A percentile compares a stretch with the other conserved stretches of the same genome.
phyloP scores from a whole-genome alignment of 2,888 invertebrate genomes.

The Ceraclea dissimilis region DNA sequence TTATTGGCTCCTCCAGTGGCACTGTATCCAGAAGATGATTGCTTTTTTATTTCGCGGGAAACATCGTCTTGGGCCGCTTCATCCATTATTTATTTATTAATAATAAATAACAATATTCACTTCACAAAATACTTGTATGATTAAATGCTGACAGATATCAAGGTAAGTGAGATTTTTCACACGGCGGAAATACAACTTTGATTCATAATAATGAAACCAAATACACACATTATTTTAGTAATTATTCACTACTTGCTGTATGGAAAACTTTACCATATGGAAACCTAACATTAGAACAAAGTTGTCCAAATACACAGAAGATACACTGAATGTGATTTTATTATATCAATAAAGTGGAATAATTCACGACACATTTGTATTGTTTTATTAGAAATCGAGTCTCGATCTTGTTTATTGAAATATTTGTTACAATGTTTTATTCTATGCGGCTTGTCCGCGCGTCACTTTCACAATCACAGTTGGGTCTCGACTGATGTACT shows the following conservation, averaged over 20 bases:
- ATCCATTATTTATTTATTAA: constrained; percentile 17
- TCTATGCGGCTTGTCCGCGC: neutral
- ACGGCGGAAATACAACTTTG: neutral
- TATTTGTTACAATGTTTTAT: constrained; percentile 1
- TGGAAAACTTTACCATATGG: constrained; percentile 1
- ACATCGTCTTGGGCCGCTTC: constrained; percentile 19
- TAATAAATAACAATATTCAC: neutral
- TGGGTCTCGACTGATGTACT: constrained; percentile 7
- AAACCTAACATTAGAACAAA: neutral
- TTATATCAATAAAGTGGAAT: too few relatives aligned
- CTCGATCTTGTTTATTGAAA: neutral
- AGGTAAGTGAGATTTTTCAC: neutral
- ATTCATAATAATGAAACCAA: too few relatives aligned
- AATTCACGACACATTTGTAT: too few relatives aligned
- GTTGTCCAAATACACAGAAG: neutral
- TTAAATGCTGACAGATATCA: neutral
- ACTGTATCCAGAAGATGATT: constrained; percentile 18
- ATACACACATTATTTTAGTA: too few relatives aligned
- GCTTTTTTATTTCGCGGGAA: constrained; percentile 24
- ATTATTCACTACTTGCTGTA: too few relatives aligned
- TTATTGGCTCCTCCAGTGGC: constrained; percentile 15
- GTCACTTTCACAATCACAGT: constrained; percentile 10
- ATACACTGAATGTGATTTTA: too few relatives aligned
- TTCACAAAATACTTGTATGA: neutral
- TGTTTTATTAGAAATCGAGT: constrained; percentile 11